These are phyloP conservation scores for Eristalis intricaria DNA, from an alignment of 2,888 invertebrate genomes.

Conservation along the genomic window DNA sequence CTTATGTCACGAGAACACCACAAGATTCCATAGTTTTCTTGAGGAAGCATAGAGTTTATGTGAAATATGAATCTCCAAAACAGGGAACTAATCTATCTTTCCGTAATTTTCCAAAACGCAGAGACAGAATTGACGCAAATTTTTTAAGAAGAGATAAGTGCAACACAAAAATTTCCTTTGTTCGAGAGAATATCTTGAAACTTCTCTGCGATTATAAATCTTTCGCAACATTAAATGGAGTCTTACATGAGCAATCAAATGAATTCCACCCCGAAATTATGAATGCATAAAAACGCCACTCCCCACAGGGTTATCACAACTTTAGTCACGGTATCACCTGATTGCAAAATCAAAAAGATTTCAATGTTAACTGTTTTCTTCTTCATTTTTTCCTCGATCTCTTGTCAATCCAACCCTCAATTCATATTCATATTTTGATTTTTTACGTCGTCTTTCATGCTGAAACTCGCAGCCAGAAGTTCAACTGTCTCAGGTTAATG, in stretches of 20 bases:
- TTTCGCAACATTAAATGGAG: neutral
- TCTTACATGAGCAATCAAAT: neutral
- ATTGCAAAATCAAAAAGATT: neutral
- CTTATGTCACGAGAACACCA: too few species aligned
- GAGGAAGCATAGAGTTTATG: too few species aligned
- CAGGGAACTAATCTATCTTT: too few species aligned
- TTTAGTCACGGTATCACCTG: neutral
- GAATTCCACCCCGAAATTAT: neutral
- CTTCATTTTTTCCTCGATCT: neutral
- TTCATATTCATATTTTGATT: neutral
- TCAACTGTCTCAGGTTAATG: constrained; percentile 8
- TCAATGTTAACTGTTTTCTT: neutral
- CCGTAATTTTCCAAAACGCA: too few species aligned
- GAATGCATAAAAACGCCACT: neutral
- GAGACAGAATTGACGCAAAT: too few species aligned
- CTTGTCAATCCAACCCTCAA: neutral
- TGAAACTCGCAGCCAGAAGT: neutral
- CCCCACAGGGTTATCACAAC: neutral
- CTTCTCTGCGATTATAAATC: neutral
- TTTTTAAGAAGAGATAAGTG: too few species aligned
- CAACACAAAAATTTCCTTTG: neutral
- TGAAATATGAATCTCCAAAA: too few species aligned
- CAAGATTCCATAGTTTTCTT: too few species aligned
- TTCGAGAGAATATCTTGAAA: neutral
- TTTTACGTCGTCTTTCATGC: neutral